Conservation (phyloP, 1,140 invertebrate genomes). For the Sycophila sp. region DNA sequence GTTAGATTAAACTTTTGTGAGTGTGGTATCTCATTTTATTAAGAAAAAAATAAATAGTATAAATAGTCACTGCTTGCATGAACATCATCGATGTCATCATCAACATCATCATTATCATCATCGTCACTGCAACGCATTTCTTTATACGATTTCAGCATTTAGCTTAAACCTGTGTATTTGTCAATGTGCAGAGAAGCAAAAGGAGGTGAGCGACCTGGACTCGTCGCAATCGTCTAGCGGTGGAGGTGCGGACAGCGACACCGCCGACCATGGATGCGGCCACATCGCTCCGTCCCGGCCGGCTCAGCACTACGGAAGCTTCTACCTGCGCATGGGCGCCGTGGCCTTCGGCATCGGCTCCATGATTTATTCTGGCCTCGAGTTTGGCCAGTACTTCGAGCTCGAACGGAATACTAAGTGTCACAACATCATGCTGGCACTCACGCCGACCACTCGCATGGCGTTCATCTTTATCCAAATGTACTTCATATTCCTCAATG, state of each 20-base stretch:
- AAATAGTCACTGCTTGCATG: too few relatives aligned
- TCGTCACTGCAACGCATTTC: too few relatives aligned
- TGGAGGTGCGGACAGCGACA: constrained; percentile 58
- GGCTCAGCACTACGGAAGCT: constrained; percentile 87
- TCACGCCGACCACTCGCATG: constrained; percentile 89
- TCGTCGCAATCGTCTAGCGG: constrained; percentile 66
- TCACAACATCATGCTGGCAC: constrained; percentile 84
- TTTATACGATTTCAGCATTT: too few relatives aligned
- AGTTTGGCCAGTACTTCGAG: constrained; percentile 94
- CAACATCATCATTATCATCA: too few relatives aligned
- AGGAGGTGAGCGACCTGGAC: constrained; percentile 64
- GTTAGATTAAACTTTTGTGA: too few relatives aligned
- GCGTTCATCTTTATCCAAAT: constrained; percentile 95
- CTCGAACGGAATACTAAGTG: constrained; percentile 85
- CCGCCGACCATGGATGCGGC: constrained; percentile 55
- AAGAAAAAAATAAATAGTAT: too few relatives aligned
- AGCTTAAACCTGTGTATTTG: too few relatives aligned
- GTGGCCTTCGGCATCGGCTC: constrained; percentile 94
- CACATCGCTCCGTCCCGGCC: constrained; percentile 41
- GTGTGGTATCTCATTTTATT: too few relatives aligned
- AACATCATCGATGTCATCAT: too few relatives aligned
- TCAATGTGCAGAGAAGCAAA: constrained; percentile 54
- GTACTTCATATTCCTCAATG: constrained; percentile 96
- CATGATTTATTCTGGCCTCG: constrained; percentile 94
- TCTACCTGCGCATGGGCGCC: constrained; percentile 92